Percentiles rank a stretch among this genome's conserved stretches.
These are phyloP conservation scores for Podiceps cristatus DNA, from an alignment of 2,113 vertebrate species.

Conservation along the genomic window DNA sequence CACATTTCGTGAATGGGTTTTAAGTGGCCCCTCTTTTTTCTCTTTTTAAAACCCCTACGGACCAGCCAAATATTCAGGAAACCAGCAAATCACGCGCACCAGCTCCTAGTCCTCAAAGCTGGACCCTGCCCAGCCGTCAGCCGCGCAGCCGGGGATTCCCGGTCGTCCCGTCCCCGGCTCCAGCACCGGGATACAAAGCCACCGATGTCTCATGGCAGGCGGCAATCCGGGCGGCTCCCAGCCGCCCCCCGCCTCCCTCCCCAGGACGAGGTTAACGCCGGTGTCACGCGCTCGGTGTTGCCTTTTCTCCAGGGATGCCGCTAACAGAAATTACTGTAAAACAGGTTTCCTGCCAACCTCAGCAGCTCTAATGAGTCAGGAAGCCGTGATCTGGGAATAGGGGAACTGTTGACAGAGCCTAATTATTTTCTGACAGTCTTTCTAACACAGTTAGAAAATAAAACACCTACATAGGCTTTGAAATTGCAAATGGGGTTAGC, in stretches of 20 bases:
- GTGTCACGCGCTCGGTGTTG: not conserved
- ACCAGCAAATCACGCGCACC: rapidly evolving
- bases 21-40: not conserved
- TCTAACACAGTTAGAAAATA: slow-evolving; percentile 55
- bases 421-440: slow-evolving; percentile 66
- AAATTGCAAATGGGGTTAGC: not conserved
- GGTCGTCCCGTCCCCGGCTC: not conserved
- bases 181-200: not conserved
- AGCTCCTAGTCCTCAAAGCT: not conserved
- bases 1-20: not conserved
- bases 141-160: not conserved
- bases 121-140: rapidly evolving
- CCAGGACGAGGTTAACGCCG: not conserved
- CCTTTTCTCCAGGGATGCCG: slow-evolving; percentile 53
- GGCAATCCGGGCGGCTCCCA: not conserved
- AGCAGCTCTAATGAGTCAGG: slow-evolving; percentile 61
- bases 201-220: not conserved
- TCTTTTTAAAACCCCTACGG: not conserved
- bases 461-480: slow-evolving; percentile 3
- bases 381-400: slow-evolving; percentile 43
- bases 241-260: not conserved
- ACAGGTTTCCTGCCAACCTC: slow-evolving; percentile 56
- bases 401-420: slow-evolving; percentile 61
- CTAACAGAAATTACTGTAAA: slow-evolving; percentile 66
- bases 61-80: not conserved